These are phyloP conservation scores for Sipha flava DNA, from an alignment of 1,140 invertebrate genomes.

Conservation along the genomic window DNA sequence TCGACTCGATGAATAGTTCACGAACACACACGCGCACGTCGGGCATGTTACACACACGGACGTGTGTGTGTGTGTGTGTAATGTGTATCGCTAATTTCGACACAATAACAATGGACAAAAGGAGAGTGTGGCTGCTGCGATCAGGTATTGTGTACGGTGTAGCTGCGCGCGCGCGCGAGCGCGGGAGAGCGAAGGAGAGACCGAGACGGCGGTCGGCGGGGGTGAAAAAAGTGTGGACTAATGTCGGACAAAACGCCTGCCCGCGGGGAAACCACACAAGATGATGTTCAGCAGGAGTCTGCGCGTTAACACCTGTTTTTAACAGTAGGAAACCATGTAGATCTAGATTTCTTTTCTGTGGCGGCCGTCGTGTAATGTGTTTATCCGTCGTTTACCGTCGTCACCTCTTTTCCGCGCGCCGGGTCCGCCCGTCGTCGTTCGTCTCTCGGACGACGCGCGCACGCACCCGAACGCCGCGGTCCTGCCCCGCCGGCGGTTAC, in stretches of 20 bases:
- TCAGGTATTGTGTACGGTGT: not conserved
- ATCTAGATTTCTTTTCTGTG: slow-evolving; percentile 21
- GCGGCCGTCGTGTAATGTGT: not conserved
- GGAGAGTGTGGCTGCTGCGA: not conserved
- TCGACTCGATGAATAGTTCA: no score
- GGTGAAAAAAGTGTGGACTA: slow-evolving; percentile 13
- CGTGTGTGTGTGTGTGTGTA: not conserved
- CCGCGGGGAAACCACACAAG: slow-evolving; percentile 28
- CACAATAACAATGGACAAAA: not conserved
- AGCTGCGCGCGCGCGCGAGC: not conserved
- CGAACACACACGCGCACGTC: no score
- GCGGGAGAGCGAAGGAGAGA: not conserved
- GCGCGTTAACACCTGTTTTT: slow-evolving; percentile 30
- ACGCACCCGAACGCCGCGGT: no score
- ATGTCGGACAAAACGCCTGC: not conserved
- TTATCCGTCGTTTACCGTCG: slow-evolving; percentile 25
- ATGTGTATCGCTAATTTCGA: slow-evolving; percentile 10
- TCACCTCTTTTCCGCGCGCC: not conserved
- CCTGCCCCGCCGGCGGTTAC: no score
- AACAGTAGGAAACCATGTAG: slow-evolving; percentile 21
- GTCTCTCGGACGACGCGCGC: not conserved
- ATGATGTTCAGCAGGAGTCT: slow-evolving; percentile 23
- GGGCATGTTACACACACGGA: not conserved
- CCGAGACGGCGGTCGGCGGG: not conserved
- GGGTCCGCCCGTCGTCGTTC: not conserved